Conservation (phyloP, 2,888 invertebrate genomes). For the Lasioglossum malachurum region DNA sequence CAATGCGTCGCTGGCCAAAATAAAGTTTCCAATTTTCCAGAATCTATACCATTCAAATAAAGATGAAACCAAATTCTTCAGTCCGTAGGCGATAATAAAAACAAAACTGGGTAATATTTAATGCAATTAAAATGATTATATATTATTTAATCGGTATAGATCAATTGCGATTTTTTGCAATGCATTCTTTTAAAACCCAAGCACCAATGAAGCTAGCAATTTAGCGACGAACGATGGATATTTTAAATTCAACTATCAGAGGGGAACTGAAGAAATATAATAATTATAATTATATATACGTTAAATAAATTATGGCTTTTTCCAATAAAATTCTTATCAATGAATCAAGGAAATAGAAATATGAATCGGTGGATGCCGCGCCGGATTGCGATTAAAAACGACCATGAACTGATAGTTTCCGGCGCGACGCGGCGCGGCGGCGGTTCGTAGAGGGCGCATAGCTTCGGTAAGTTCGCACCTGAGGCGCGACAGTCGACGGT, state of each 20-base stretch:
- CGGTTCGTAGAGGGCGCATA: constrained; percentile 12
- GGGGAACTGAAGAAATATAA: too few species aligned
- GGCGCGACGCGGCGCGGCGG: too few species aligned
- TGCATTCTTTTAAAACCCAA: not conserved
- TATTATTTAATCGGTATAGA: not conserved
- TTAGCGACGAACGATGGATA: too few species aligned
- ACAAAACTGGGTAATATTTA: not conserved
- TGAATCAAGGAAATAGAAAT: not conserved
- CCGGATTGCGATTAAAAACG: not conserved
- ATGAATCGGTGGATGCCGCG: not conserved
- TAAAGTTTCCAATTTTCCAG: not conserved
- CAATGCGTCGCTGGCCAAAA: not conserved
- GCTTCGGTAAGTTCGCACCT: constrained; percentile 3
- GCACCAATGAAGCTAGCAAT: not conserved
- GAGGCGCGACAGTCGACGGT: constrained; percentile 26
- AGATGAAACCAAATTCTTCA: not conserved
- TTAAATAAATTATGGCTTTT: not conserved
- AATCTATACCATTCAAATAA: not conserved
- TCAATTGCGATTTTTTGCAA: not conserved
- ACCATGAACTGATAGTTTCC: not conserved
- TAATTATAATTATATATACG: too few species aligned
- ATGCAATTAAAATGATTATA: too few species aligned
- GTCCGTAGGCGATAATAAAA: not conserved
- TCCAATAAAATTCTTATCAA: not conserved
- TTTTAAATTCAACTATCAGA: too few species aligned